phyloP scores from a whole-genome alignment of 2,888 invertebrate species.

The Acronicta leporina region DNA sequence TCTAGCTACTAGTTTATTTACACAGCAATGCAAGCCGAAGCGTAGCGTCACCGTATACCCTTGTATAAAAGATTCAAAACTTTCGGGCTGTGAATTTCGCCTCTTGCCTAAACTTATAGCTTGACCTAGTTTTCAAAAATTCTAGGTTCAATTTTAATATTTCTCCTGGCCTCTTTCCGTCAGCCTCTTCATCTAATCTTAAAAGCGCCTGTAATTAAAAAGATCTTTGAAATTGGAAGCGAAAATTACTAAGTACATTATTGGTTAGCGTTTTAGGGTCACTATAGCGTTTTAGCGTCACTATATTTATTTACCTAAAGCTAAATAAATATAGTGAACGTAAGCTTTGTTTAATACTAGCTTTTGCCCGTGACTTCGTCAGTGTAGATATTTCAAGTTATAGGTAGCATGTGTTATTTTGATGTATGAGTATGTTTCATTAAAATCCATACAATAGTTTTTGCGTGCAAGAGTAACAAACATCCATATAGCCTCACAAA shows the following conservation, averaged over 20 bases:
- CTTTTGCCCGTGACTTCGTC: no score
- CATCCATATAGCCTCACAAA: no score
- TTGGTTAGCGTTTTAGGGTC: no score
- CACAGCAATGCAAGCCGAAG: conserved; percentile 12
- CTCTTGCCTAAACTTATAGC: conserved; percentile 34
- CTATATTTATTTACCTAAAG: no score
- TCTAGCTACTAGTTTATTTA: not conserved
- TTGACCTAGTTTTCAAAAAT: conserved; percentile 44
- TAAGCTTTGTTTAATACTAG: no score
- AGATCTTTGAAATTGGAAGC: not conserved
- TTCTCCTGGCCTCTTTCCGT: conserved; percentile 22
- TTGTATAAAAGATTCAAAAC: conserved; percentile 43
- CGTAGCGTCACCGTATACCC: conserved; percentile 5
- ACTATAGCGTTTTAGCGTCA: no score
- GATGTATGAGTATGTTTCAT: no score
- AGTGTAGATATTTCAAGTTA: no score
- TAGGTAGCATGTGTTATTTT: no score
- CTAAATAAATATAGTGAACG: no score
- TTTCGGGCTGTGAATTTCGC: conserved; percentile 30
- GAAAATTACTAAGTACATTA: not conserved
- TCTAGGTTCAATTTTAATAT: conserved; percentile 42
- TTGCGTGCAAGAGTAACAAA: no score
- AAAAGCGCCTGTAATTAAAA: conserved; percentile 42
- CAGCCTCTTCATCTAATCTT: conserved; percentile 21
- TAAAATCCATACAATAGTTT: no score